Evolutionary conservation across 1,140 invertebrate genomes (phyloP).

Genomic region (Cataglyphis hispanica): DNA sequence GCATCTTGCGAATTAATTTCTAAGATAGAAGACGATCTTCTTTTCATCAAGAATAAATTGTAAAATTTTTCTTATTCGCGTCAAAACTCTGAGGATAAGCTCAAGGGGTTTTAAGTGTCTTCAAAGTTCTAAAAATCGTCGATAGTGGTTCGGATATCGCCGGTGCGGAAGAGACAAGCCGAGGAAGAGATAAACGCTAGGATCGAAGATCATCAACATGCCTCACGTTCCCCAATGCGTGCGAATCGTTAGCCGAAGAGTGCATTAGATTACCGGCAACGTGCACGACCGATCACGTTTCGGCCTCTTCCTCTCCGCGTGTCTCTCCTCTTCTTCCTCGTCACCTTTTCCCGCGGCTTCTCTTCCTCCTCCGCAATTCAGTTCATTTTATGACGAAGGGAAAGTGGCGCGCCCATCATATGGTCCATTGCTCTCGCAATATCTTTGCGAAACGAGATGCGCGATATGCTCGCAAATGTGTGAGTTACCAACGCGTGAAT

Average conservation of each 20-base stretch:
- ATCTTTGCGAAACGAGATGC: neutral
- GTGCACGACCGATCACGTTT: constrained; percentile 64
- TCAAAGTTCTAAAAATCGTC: neutral
- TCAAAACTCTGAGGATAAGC: neutral
- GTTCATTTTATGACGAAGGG: constrained; percentile 42
- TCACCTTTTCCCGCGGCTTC: neutral
- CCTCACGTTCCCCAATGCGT: constrained; percentile 58
- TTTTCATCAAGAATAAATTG: neutral
- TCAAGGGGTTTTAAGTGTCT: neutral
- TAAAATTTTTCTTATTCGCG: neutral
- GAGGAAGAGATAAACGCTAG: neutral
- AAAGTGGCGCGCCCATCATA: constrained; percentile 46
- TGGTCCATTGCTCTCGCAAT: too few species aligned
- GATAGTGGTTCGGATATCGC: neutral
- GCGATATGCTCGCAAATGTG: neutral
- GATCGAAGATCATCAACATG: constrained; percentile 22
- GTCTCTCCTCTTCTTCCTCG: constrained; percentile 4
- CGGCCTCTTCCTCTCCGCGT: neutral
- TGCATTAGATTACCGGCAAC: constrained; percentile 46
- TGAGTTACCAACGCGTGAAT: constrained; percentile 31
- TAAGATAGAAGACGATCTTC: neutral
- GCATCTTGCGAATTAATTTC: neutral
- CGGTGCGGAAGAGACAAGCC: neutral
- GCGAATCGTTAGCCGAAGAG: constrained; percentile 10
- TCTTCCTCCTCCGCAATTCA: constrained; percentile 34